Percentiles rank a stretch among this genome's conserved stretches.
These are phyloP conservation scores for Drosophila ogumai DNA, from an alignment of 1,140 invertebrate genomes.

Conservation along the genomic window DNA sequence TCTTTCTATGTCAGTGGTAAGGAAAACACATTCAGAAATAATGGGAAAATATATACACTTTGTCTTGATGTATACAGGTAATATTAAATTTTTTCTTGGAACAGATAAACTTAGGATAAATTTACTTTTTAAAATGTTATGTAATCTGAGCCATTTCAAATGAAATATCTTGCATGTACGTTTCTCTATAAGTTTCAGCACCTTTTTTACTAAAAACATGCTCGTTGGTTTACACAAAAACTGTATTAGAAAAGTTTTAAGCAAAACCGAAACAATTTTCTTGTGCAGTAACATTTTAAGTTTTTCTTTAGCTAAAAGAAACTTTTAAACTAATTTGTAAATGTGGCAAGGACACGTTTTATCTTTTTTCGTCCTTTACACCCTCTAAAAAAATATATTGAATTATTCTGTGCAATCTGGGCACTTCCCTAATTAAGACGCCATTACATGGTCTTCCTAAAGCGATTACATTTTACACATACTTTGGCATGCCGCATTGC, in stretches of 20 bases:
- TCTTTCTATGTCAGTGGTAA: neutral
- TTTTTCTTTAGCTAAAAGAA: neutral
- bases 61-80: neutral
- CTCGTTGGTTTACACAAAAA: constrained; percentile 8
- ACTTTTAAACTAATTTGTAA: constrained; percentile 13
- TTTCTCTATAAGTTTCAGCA: neutral
- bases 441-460: neutral
- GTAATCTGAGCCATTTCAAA: neutral
- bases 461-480: constrained; percentile 12
- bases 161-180: neutral
- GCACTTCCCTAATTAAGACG: constrained; percentile 9
- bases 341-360: neutral
- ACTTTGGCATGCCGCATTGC: constrained; percentile 19
- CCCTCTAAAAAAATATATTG: neutral
- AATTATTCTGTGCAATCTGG: constrained; percentile 11
- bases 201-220: neutral
- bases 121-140: neutral
- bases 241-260: neutral
- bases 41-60: too few species aligned
- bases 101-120: neutral
- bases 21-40: neutral
- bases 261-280: neutral
- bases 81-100: neutral
- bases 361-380: neutral
- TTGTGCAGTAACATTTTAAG: neutral